A percentile compares a stretch with the other conserved stretches of the same genome.
Evolutionary conservation across 2,797 vertebrate species (phyloP).

Genomic region (Prunella strophiata): DNA sequence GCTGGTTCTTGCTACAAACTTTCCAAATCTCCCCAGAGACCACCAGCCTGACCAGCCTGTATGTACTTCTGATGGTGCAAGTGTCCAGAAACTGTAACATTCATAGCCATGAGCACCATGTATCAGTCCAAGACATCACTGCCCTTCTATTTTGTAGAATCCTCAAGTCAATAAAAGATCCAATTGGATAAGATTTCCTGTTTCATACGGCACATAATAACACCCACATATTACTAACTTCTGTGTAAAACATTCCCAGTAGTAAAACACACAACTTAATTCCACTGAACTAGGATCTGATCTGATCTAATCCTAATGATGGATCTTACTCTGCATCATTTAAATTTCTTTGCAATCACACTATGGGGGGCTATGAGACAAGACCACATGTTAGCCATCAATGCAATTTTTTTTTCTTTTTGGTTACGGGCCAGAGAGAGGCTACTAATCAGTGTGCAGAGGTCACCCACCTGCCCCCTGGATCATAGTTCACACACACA

Average conservation of each 20-base stretch:
- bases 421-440: conserved; percentile 80
- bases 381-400: conserved; percentile 84
- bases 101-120: not conserved
- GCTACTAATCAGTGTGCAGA: conserved; percentile 83
- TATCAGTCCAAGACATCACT: not conserved
- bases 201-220: not conserved
- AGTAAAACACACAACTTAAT: not conserved
- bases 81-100: not conserved
- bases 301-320: conserved; percentile 23
- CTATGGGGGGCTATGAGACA: conserved; percentile 53
- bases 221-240: not conserved
- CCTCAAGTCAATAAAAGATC: not conserved
- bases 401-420: conserved; percentile 75
- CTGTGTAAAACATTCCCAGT: not conserved
- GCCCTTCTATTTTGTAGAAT: not conserved
- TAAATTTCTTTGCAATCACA: conserved; percentile 44
- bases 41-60: not conserved
- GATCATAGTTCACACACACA: conserved; percentile 86
- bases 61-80: not conserved
- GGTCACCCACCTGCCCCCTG: conserved; percentile 83
- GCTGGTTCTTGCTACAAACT: not conserved
- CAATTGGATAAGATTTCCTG: not conserved
- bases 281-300: not conserved
- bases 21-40: not conserved
- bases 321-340: conserved; percentile 41